Conservation (phyloP, 1,140 invertebrate genomes). For the Pseudomyrmex sp. region DNA sequence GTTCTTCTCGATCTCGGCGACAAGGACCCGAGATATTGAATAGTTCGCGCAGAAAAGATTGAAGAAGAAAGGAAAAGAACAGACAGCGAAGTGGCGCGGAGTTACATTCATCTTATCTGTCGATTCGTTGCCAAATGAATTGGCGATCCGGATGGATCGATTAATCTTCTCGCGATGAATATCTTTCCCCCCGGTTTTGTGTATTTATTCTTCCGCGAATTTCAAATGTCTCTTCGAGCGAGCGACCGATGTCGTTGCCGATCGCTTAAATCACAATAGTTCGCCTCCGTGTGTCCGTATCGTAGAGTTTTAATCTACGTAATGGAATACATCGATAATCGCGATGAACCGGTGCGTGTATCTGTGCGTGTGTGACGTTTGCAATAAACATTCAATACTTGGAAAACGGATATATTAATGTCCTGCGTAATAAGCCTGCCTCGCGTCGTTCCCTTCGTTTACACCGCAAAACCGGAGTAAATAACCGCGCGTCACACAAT, state of each 20-base stretch:
- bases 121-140: conserved; percentile 65
- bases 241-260: background rate
- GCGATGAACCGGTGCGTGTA: background rate
- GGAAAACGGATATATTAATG: background rate
- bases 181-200: background rate
- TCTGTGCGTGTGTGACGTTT: background rate
- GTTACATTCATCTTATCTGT: conserved; percentile 63
- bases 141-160: conserved; percentile 53
- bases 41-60: conserved; percentile 4
- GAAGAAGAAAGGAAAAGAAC: background rate
- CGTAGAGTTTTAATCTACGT: conserved; percentile 47
- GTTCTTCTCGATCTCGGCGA: background rate
- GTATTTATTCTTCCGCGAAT: conserved; percentile 7
- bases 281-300: background rate
- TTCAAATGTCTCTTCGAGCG: background rate
- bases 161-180: conserved; percentile 65
- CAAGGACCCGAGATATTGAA: conserved; percentile 9
- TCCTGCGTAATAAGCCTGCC: background rate
- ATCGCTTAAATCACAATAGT: background rate
- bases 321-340: conserved; percentile 41
- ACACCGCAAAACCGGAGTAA: conserved; percentile 3
- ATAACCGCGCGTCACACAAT: conserved; percentile 6
- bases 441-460: background rate
- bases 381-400: background rate
- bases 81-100: conserved; percentile 22